These are phyloP conservation scores for Electrophaes corylata DNA, from an alignment of 2,888 invertebrate species.

Conservation along the genomic window DNA sequence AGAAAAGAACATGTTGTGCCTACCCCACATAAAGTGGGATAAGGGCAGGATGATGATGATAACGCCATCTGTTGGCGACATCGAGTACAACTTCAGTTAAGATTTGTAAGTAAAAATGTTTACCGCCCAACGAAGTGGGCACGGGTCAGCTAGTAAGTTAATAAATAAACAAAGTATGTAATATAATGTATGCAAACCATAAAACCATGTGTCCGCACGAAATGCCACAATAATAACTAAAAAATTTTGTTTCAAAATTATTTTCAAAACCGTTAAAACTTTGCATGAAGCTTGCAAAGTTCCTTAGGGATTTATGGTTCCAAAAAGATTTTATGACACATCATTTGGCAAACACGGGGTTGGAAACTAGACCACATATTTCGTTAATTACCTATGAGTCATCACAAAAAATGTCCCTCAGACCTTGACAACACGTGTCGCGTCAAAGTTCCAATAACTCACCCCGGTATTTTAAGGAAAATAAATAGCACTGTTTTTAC, in stretches of 20 bases:
- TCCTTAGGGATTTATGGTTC: background rate
- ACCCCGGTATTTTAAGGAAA: background rate
- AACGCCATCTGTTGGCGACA: no score
- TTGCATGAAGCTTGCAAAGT: background rate
- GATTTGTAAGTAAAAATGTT: no score
- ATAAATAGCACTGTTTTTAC: no score
- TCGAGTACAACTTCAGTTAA: no score
- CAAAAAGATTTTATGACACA: constrained; percentile 18
- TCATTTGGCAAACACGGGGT: constrained; percentile 17
- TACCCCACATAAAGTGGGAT: no score
- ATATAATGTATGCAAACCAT: no score
- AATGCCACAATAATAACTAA: background rate
- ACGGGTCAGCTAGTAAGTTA: no score
- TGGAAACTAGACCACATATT: constrained; percentile 35
- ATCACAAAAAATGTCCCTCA: constrained; percentile 38
- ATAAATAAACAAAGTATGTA: no score
- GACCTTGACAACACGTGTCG: constrained; percentile 44
- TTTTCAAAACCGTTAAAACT: background rate
- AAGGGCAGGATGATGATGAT: no score
- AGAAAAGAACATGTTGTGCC: no score
- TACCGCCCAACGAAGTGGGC: no score
- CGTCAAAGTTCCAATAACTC: constrained; percentile 36
- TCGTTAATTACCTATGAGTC: constrained; percentile 38
- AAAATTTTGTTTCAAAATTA: background rate
- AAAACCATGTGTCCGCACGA: background rate